Evolutionary conservation across 2,797 vertebrate species (phyloP), one percentile per base, ranked within the genome.

Genomic region (Saxicola maurus): DNA sequence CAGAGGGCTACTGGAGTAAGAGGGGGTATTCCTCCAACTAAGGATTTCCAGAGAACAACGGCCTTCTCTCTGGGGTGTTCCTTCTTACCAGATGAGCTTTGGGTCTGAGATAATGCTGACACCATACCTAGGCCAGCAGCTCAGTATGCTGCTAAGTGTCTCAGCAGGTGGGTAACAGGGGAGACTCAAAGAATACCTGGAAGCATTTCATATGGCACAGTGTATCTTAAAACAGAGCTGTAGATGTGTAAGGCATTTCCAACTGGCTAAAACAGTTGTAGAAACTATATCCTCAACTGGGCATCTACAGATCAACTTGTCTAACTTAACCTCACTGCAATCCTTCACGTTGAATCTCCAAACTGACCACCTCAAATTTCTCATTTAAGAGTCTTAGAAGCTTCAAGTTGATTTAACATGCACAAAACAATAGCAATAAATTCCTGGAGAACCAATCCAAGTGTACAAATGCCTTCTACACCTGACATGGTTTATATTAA

Each of bases 41-140:
- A 80, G 17, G 6, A 17, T 46, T 82, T 75, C 43, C n/a, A 53
- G 55, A 81, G 27, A 55, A 2, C 3, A 31, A 43, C 2, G 3
- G 5, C 3, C 17, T 77, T 82, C 76, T 52, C 42, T 56, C 18
- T 42, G 20, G 16, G 6, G 6, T 56, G 6, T 31, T 24, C 2
- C 19, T 77, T 73, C 24, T 84, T 28, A 16, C 19, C 33, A 73
- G 25, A 13, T 1, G 4, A 25, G 28, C 33, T 75, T 68, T 38
- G 64, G 24, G 38, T 31, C 31, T 59, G 33, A 67, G 20, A 24
- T 0, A 0, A 52, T 24, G 38, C 30, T 3, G 17, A 33, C 21
- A 31, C 13, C 0, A 0, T 40, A 33, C 7, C 2, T 21, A n/a
- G 53, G 21, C 40, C 65, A 82, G 42, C 31, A 64, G 6, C 15